phyloP scores from a whole-genome alignment of 2,888 invertebrate species.

The Malachius bipustulatus region DNA sequence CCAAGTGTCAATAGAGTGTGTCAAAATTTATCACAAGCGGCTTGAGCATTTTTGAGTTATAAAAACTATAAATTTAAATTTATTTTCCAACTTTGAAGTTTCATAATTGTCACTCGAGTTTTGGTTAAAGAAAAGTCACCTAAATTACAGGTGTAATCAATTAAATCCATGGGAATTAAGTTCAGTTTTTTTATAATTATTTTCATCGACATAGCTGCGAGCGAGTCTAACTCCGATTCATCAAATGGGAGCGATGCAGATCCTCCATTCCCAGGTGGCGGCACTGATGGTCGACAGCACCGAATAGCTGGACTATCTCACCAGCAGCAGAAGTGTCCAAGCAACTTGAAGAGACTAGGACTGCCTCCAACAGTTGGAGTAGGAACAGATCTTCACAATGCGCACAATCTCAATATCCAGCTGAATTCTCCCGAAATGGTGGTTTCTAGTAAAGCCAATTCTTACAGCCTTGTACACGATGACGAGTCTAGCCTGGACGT shows the following conservation, averaged over 20 bases:
- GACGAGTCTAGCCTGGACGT: constrained; percentile 56
- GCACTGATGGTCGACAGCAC: constrained; percentile 28
- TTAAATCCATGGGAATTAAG: too few relatives aligned
- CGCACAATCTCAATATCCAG: constrained; percentile 33
- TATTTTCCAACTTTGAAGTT: too few relatives aligned
- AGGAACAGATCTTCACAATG: constrained; percentile 51
- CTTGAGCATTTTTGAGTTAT: too few relatives aligned
- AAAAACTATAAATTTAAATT: too few relatives aligned
- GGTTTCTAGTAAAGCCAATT: constrained; percentile 36
- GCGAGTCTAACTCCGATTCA: constrained; percentile 36
- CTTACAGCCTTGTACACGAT: constrained; percentile 42
- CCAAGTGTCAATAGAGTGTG: too few relatives aligned
- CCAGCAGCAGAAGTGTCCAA: constrained; percentile 39
- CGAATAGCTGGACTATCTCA: too few relatives aligned
- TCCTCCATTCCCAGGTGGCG: constrained; percentile 26
- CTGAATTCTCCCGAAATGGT: constrained; percentile 33
- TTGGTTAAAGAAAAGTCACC: too few relatives aligned
- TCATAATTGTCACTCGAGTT: too few relatives aligned
- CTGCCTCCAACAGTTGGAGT: too few relatives aligned
- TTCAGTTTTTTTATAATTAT: too few relatives aligned
- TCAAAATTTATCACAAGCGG: too few relatives aligned
- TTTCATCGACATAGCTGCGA: constrained; percentile 24
- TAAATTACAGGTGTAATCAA: too few relatives aligned
- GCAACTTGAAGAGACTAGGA: constrained; percentile 37
- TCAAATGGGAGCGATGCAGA: constrained; percentile 34